phyloP scores from a whole-genome alignment of 2,113 vertebrate genomes.

The Leptobrachium ailaonicum region DNA sequence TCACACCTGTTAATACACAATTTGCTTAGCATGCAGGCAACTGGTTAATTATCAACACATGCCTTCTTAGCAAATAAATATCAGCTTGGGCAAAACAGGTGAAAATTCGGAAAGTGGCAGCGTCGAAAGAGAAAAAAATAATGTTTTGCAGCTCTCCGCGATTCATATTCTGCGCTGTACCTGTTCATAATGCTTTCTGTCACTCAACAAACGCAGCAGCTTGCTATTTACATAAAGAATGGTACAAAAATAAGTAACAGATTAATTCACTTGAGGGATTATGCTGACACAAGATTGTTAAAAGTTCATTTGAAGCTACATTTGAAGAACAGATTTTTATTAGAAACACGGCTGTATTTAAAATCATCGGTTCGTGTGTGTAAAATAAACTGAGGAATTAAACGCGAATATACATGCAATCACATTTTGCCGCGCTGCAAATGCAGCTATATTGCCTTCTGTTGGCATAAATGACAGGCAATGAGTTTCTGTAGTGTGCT shows the following conservation, averaged over 20 bases:
- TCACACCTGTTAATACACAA: conserved; percentile 63
- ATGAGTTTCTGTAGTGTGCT: not conserved
- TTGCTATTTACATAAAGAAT: conserved; percentile 46
- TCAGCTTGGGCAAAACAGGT: not conserved
- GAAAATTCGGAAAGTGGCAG: not conserved
- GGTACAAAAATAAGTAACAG: conserved; percentile 30
- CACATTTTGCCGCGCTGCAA: not conserved
- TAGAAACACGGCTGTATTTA: not conserved
- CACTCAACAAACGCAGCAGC: conserved; percentile 41
- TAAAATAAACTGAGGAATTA: conserved; percentile 28
- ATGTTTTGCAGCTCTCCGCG: not conserved
- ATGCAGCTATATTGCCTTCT: conserved; percentile 17
- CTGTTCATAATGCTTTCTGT: conserved; percentile 35
- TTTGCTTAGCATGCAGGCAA: conserved; percentile 44
- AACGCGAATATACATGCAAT: conserved; percentile 11
- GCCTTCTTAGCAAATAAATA: not conserved
- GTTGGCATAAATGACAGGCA: conserved; percentile 7
- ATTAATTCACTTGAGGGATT: conserved; percentile 38
- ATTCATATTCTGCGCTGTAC: conserved; percentile 33
- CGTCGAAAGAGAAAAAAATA: not conserved
- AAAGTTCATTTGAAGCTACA: conserved; percentile 47
- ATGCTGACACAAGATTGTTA: conserved; percentile 40
- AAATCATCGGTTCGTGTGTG: not conserved
- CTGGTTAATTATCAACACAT: conserved; percentile 23
- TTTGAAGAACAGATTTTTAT: conserved; percentile 38